Base-by-base conservation (phyloP, 2,888 invertebrate genomes). In the Formica aserva region DNA sequence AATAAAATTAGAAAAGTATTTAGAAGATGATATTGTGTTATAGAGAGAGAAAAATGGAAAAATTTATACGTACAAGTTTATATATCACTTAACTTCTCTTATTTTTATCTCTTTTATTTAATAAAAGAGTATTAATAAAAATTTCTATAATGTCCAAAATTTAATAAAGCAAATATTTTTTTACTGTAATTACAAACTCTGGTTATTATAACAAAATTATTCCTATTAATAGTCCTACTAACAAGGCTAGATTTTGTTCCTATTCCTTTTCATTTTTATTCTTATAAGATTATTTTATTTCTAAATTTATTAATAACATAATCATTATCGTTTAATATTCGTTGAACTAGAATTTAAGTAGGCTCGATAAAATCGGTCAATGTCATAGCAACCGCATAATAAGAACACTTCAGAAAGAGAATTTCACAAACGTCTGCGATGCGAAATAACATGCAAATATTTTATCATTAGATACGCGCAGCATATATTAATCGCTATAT, bases 401-500 rank as follows among this genome's bases (percentile, higher is more conserved):
- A 52, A 35, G 32, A 66, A 76, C 6, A 11, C 38, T 29, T 77
- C 13, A 48, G 22, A 75, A 4, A 26, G 3, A 75, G 22, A 48
- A 48, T 35, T 48, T 75, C 22, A 45, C 45, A 41, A 62, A 74
- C 18, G 2, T 72, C 48, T 45, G 18, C 3, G 6, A 72, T 38
- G 67, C n/a, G 5, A 38, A 78, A 78, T 48, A 52, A 52, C 67
- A 77, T 77, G 62, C 76, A 63, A 66, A 29, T 57, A 29, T 13
- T 82, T 52, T 29, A 38, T 48, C 66, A 32, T 22, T 29, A 62
- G 5, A 82, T 38, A 81, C 11, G n/a, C 8, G 38, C n/a, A 26
- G 3, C 13, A 52, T n/a, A 52, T n/a, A 6, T 71, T 38, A 80
- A 67, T 71, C 48, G 55, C 74, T 72, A 76, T 88, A 90, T 96